These are phyloP conservation scores for Parazoanthus swiftii DNA, from an alignment of 92 coral and sea anemone genomes.

Conservation along the genomic window DNA sequence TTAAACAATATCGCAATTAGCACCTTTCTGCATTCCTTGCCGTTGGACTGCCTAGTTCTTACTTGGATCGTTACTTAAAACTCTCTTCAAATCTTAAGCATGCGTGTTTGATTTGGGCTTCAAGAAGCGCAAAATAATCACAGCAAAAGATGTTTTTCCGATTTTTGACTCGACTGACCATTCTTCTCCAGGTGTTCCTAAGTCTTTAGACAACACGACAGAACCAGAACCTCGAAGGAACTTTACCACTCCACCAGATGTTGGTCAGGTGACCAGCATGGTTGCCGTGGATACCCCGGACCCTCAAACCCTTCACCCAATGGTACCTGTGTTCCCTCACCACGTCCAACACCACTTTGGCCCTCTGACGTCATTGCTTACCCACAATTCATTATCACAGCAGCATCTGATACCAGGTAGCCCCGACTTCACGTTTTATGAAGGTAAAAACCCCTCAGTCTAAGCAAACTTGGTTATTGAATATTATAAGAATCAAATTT, in stretches of 20 bases:
- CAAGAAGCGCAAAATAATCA: too few species aligned
- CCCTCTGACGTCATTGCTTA: constrained; percentile 23
- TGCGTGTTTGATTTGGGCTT: too few species aligned
- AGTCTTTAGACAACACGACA: constrained; percentile 23
- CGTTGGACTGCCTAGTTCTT: too few species aligned
- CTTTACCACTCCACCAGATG: constrained; percentile 33
- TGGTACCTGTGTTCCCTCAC: not conserved
- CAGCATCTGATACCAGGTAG: not conserved
- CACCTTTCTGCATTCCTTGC: too few species aligned
- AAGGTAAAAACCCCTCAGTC: not conserved
- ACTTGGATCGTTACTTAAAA: too few species aligned
- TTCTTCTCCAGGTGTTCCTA: not conserved
- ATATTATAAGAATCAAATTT: too few species aligned
- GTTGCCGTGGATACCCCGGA: constrained; percentile 29
- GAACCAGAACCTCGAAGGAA: constrained; percentile 27
- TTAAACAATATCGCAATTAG: too few species aligned
- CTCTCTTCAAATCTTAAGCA: too few species aligned
- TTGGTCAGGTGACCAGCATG: constrained; percentile 15
- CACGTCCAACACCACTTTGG: constrained; percentile 12
- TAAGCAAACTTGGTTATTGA: too few species aligned
- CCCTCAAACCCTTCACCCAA: constrained; percentile 7
- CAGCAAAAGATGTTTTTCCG: too few species aligned
- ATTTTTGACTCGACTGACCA: too few species aligned
- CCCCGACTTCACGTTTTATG: not conserved
- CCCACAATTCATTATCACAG: constrained; percentile 3